Conservation (phyloP, 2,113 vertebrate genomes). For the Copsychus sechellarum region DNA sequence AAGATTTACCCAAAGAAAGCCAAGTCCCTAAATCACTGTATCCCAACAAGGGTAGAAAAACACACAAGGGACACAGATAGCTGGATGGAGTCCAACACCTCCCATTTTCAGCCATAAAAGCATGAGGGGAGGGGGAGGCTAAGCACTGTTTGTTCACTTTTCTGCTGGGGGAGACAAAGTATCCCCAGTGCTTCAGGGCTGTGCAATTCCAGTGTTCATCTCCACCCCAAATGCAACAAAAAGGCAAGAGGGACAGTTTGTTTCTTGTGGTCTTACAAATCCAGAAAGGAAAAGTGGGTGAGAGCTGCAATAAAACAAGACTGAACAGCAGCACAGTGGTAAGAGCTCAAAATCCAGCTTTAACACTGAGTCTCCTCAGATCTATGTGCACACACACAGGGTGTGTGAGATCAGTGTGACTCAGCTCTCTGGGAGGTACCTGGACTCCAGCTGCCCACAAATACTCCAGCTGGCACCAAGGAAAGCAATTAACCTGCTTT, state of each 20-base stretch:
- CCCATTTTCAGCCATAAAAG: background rate
- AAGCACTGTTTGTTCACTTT: background rate
- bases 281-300: background rate
- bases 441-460: background rate
- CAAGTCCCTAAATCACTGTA: background rate
- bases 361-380: accelerated
- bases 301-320: background rate
- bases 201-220: background rate
- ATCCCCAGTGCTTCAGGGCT: accelerated
- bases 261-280: background rate
- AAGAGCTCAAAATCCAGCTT: background rate
- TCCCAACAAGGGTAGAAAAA: background rate
- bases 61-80: background rate
- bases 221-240: background rate
- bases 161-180: background rate
- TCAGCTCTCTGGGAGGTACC: background rate
- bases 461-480: background rate
- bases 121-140: no score
- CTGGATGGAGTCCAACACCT: background rate
- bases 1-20: background rate
- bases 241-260: accelerated
- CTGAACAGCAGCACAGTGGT: accelerated
- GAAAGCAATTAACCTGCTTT: background rate
- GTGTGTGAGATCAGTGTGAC: background rate
- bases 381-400: accelerated